Conservation (phyloP, 2,888 invertebrate species). For the Rotaria macrura region DNA sequence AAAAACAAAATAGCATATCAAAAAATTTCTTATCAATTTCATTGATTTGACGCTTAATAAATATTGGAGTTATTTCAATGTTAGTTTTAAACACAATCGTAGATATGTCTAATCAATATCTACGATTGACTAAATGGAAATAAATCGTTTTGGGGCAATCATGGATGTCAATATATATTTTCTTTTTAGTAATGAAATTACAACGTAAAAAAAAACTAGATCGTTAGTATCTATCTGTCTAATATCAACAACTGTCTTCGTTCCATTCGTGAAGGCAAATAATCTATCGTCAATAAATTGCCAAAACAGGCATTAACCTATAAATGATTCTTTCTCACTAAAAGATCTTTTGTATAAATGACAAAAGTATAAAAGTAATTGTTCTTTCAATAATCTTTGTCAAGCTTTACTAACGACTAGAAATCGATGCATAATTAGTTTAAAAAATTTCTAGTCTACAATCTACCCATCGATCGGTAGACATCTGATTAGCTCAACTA, state of each 20-base stretch:
- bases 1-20: neutral
- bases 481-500: constrained; percentile 8
- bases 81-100: neutral
- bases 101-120: neutral
- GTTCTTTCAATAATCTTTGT: neutral
- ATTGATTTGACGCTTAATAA: too few species aligned
- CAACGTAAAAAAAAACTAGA: neutral
- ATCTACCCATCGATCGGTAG: neutral
- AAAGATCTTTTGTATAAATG: neutral
- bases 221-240: neutral
- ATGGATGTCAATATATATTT: neutral
- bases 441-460: neutral
- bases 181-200: neutral
- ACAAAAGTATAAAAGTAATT: neutral
- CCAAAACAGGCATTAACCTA: neutral
- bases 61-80: too few species aligned
- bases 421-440: neutral
- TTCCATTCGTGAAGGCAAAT: neutral
- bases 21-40: neutral
- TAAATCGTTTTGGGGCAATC: neutral
- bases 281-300: neutral
- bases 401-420: neutral
- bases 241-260: neutral
- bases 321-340: neutral
- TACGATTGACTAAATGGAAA: neutral